A percentile compares a stretch with the other conserved stretches of the same genome.
These are phyloP conservation scores for Silurus aristotelis DNA, from an alignment of 2,797 vertebrate genomes.

Conservation along the genomic window DNA sequence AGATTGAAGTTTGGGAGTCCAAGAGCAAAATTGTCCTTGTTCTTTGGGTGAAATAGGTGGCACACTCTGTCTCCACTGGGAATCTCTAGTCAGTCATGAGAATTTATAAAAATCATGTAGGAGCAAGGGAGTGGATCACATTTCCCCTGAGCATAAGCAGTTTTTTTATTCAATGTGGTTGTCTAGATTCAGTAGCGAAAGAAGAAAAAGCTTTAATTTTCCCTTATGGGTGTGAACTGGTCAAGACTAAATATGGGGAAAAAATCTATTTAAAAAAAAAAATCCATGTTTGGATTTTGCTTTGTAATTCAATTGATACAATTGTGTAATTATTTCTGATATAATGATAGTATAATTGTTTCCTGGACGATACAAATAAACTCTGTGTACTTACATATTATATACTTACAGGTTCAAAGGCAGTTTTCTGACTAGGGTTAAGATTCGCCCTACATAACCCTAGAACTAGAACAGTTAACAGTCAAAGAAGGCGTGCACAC, in stretches of 20 bases:
- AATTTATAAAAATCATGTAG: neutral
- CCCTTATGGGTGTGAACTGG: neutral
- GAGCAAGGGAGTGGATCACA: neutral
- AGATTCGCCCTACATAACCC: neutral
- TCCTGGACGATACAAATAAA: neutral
- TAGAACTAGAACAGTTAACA: neutral
- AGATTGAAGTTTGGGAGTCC: neutral
- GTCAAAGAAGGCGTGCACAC: neutral
- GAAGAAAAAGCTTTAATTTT: neutral
- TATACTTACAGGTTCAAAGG: neutral
- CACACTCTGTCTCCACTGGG: neutral
- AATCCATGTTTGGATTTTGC: neutral
- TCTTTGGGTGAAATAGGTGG: neutral
- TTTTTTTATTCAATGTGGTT: neutral
- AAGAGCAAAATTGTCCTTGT: neutral
- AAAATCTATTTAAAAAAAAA: neutral
- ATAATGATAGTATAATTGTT: neutral
- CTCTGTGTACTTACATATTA: neutral
- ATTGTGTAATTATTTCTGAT: constrained; percentile 1
- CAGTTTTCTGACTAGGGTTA: neutral
- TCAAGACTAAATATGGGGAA: neutral
- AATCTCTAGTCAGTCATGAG: neutral
- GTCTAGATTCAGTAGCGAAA: neutral
- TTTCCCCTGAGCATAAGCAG: neutral
- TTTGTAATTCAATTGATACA: too few species aligned